Evolutionary conservation across 2,888 invertebrate genomes (phyloP).

Genomic region (Bombylius discolor): DNA sequence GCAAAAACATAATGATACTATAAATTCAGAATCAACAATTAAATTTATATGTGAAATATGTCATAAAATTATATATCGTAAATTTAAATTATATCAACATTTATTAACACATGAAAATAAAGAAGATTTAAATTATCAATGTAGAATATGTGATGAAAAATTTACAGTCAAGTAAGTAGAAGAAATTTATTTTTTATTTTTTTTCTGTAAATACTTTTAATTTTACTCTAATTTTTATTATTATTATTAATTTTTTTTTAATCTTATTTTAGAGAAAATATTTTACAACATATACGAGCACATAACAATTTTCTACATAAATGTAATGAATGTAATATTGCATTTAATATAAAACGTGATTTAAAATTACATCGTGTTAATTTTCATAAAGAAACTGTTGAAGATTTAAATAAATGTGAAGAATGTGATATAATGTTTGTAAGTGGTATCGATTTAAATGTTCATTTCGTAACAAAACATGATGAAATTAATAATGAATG

Average conservation of each 20-base stretch:
- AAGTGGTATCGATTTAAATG: conserved; percentile 10
- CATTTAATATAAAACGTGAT: conserved; percentile 12
- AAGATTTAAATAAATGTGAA: conserved; percentile 5
- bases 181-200: background rate
- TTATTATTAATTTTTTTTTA: too few relatives aligned
- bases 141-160: background rate
- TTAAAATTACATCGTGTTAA: conserved; percentile 12
- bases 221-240: too few relatives aligned
- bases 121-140: background rate
- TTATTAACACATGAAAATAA: background rate
- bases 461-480: conserved; percentile 9
- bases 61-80: background rate
- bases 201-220: background rate
- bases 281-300: conserved; percentile 12
- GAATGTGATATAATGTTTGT: conserved; percentile 7
- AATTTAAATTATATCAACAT: background rate
- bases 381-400: conserved; percentile 10
- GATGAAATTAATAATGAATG: conserved; percentile 12
- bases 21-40: background rate
- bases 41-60: background rate
- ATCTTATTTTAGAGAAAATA: conserved; percentile 10
- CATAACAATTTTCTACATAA: conserved; percentile 8
- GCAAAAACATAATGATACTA: background rate
- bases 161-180: conserved; percentile 1
- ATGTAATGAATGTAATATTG: conserved; percentile 13